Evolutionary conservation across 2,888 invertebrate genomes (phyloP).

Genomic region (Orchestes rusci): DNA sequence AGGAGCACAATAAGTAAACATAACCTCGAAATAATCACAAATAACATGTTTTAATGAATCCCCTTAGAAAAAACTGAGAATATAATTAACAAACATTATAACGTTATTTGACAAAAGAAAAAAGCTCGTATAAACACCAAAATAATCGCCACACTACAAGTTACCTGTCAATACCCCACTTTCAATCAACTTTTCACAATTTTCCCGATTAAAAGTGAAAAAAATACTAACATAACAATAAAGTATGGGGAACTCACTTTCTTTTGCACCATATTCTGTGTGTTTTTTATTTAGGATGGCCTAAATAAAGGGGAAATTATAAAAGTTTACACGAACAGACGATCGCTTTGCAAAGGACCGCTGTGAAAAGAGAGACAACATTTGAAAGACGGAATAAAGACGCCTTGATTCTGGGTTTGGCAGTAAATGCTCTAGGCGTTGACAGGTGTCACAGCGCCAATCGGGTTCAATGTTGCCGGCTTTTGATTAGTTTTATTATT

Average conservation of each 20-base stretch:
- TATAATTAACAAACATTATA: too few relatives aligned
- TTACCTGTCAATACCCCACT: slow-evolving; percentile 13
- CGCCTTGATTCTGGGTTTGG: too few relatives aligned
- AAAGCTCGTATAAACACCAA: background rate
- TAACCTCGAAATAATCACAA: slow-evolving; percentile 2
- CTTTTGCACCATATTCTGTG: slow-evolving; percentile 23
- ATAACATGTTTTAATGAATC: too few relatives aligned
- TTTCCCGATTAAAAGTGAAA: slow-evolving; percentile 3
- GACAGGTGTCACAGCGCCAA: too few relatives aligned
- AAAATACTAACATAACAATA: slow-evolving; percentile 11
- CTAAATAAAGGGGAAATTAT: slow-evolving; percentile 14
- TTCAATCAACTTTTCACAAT: slow-evolving; percentile 6
- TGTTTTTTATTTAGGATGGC: slow-evolving; percentile 16
- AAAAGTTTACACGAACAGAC: slow-evolving; percentile 11
- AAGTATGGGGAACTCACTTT: slow-evolving; percentile 20
- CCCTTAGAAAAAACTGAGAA: too few relatives aligned
- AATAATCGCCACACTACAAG: slow-evolving; percentile 5
- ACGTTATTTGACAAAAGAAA: background rate
- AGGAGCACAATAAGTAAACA: slow-evolving; percentile 6
- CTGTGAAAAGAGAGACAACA: slow-evolving; percentile 14
- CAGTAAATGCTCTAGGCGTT: too few relatives aligned
- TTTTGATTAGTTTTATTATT: too few relatives aligned
- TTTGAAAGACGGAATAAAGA: background rate
- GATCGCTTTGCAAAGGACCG: slow-evolving; percentile 19
- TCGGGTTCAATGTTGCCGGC: too few relatives aligned